phyloP scores from a whole-genome alignment of 2,888 invertebrate species.

The Diarsia brunnea region DNA sequence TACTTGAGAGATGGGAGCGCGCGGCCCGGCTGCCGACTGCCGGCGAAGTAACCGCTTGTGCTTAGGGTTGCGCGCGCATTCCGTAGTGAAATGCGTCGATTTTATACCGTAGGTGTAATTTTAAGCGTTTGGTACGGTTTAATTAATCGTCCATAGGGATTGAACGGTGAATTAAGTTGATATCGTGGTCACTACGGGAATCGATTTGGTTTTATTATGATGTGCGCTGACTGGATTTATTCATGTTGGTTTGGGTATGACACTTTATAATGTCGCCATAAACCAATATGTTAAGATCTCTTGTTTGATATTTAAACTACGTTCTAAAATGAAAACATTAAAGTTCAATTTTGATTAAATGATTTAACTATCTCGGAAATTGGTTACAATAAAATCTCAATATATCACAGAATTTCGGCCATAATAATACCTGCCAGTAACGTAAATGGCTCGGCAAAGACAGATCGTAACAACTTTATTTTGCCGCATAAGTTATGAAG shows the following conservation, averaged over 20 bases:
- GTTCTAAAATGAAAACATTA: neutral
- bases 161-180: constrained; percentile 64
- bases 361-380: neutral
- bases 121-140: constrained; percentile 76
- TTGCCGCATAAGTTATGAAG: constrained; percentile 34
- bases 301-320: neutral
- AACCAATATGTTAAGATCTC: neutral
- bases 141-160: constrained; percentile 78
- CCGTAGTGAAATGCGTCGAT: constrained; percentile 79
- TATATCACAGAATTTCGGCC: neutral
- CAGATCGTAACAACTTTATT: constrained; percentile 42
- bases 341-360: neutral
- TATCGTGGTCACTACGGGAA: constrained; percentile 59
- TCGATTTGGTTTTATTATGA: constrained; percentile 47
- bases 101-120: constrained; percentile 88
- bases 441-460: constrained; percentile 29
- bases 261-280: neutral
- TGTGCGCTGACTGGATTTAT: constrained; percentile 27
- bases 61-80: constrained; percentile 85
- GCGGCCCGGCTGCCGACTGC: constrained; percentile 89
- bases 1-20: constrained; percentile 83
- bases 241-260: constrained; percentile 29
- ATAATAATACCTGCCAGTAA: constrained; percentile 42
- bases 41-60: constrained; percentile 84
- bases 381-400: neutral